A percentile compares a stretch with the other conserved stretches of the same genome.
These are phyloP conservation scores for Spilosoma lubricipeda DNA, from an alignment of 2,888 invertebrate genomes.

Conservation along the genomic window DNA sequence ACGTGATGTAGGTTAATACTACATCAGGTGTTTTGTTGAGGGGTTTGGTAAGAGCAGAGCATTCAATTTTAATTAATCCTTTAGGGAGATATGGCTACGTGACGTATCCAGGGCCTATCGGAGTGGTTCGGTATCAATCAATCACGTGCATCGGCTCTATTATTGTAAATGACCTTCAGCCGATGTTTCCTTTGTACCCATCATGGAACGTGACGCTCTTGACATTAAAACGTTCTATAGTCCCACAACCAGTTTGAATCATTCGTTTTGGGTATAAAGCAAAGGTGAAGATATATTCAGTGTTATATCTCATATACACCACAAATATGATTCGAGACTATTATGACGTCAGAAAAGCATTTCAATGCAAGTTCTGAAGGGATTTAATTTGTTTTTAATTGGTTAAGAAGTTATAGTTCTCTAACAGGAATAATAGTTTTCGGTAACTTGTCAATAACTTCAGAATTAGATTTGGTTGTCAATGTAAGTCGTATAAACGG, in stretches of 20 bases:
- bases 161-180: constrained; percentile 42
- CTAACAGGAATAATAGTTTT: constrained; percentile 31
- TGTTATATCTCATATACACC: not conserved
- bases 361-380: constrained; percentile 14
- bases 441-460: constrained; percentile 15
- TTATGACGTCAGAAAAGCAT: too few relatives aligned
- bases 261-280: constrained; percentile 10
- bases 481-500: constrained; percentile 41
- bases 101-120: constrained; percentile 22
- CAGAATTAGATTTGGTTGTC: constrained; percentile 45
- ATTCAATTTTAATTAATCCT: constrained; percentile 1
- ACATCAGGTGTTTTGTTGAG: constrained; percentile 34
- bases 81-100: not conserved
- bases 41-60: constrained; percentile 8
- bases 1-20: constrained; percentile 37
- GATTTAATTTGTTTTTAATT: constrained; percentile 33
- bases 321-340: not conserved
- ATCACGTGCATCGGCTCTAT: constrained; percentile 54
- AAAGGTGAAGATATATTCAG: not conserved
- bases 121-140: constrained; percentile 54
- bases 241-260: constrained; percentile 21
- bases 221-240: constrained; percentile 32
- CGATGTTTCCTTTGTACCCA: constrained; percentile 35
- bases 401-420: constrained; percentile 36
- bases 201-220: constrained; percentile 31